Conservation (phyloP, 2,888 invertebrate species). For the Sphaeridia pumilis region DNA sequence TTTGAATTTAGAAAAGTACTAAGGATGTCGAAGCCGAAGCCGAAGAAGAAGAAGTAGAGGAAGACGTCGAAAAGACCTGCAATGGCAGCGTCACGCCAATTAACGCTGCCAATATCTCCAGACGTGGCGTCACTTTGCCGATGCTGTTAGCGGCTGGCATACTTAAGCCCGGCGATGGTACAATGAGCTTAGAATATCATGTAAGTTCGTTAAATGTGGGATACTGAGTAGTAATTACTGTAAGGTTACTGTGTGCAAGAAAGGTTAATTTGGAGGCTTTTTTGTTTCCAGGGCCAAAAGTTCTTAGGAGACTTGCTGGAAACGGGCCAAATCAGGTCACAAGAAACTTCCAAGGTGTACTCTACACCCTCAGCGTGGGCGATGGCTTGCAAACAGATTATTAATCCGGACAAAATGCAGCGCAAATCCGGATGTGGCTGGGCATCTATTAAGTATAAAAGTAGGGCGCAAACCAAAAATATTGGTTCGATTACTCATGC, state of each 20-base stretch:
- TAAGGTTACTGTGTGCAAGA: background rate
- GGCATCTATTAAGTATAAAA: constrained; percentile 59
- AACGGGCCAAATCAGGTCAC: constrained; percentile 78
- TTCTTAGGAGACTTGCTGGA: constrained; percentile 74
- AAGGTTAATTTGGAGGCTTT: background rate
- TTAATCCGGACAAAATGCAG: constrained; percentile 65
- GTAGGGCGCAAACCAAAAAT: constrained; percentile 38
- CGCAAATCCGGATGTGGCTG: constrained; percentile 79
- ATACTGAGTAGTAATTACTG: background rate
- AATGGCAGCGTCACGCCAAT: constrained; percentile 5
- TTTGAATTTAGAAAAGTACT: background rate
- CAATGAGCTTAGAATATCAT: constrained; percentile 82
- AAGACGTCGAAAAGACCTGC: constrained; percentile 1
- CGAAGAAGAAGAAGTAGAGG: constrained; percentile 2
- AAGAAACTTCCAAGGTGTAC: constrained; percentile 76
- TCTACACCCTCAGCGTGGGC: constrained; percentile 88
- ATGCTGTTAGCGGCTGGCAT: constrained; percentile 76
- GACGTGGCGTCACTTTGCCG: constrained; percentile 60
- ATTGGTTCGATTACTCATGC: background rate
- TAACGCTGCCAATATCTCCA: constrained; percentile 38
- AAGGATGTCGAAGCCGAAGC: background rate
- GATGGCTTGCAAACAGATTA: constrained; percentile 77
- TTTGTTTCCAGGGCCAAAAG: constrained; percentile 58
- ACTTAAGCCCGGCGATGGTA: constrained; percentile 56
- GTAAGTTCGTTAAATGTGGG: constrained; percentile 40